Evolutionary conservation across 2,888 invertebrate genomes (phyloP).

Genomic region (Aspidapion aeneum): DNA sequence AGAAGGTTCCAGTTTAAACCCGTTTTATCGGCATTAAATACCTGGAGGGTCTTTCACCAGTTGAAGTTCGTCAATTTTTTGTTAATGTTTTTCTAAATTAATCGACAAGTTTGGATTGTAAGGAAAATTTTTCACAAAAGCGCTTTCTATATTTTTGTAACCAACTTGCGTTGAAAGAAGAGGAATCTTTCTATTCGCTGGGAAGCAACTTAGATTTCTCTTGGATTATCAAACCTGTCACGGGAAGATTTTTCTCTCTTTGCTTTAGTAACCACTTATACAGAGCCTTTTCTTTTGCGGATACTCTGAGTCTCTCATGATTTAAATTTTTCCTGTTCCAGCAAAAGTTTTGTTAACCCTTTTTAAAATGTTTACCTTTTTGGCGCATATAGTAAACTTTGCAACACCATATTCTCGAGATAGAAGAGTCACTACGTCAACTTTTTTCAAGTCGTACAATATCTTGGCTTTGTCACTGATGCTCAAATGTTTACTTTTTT

Average conservation of each 20-base stretch:
- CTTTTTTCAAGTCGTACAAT: too few species aligned
- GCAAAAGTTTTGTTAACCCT: conserved; percentile 12
- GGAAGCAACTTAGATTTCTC: conserved; percentile 4
- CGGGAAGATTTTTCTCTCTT: conserved; percentile 5
- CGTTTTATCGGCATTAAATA: conserved; percentile 27
- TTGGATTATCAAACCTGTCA: conserved; percentile 8
- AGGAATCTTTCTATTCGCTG: background rate
- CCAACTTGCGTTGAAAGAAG: background rate
- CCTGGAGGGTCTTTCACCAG: conserved; percentile 14
- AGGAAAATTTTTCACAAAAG: too few species aligned
- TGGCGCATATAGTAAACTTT: conserved; percentile 2
- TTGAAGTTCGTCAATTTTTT: conserved; percentile 5
- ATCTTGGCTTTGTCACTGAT: too few species aligned
- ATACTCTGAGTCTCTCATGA: conserved; percentile 2
- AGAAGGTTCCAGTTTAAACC: conserved; percentile 25
- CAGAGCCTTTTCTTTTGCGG: conserved; percentile 3
- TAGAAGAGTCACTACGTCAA: background rate
- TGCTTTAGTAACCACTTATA: conserved; percentile 13
- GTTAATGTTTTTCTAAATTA: background rate
- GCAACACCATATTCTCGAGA: conserved; percentile 4
- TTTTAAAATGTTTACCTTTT: conserved; percentile 29
- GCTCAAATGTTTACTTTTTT: too few species aligned
- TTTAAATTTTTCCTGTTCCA: conserved; percentile 9
- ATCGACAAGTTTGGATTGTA: too few species aligned
- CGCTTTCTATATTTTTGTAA: too few species aligned